A percentile compares a stretch with the other conserved stretches of the same genome.
phyloP scores from a whole-genome alignment of 2,888 invertebrate genomes.

The Seira musarum region DNA sequence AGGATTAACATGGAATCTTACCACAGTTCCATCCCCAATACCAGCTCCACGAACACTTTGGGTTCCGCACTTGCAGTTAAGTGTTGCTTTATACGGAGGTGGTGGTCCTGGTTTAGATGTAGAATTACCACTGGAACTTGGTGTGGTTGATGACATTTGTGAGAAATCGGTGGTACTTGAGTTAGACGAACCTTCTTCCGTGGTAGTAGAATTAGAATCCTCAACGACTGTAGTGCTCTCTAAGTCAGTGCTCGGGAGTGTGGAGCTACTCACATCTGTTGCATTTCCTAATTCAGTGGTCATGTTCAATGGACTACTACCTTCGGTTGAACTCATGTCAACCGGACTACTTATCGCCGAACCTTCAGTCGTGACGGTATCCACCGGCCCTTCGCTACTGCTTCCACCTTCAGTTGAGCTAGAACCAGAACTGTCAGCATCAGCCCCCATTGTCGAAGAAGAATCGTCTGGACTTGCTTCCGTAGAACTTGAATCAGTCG shows the following conservation, averaged over 20 bases:
- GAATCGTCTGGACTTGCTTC: neutral
- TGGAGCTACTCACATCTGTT: neutral
- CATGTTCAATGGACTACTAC: neutral
- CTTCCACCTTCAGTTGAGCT: neutral
- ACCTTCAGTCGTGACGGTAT: neutral
- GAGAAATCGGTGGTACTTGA: neutral
- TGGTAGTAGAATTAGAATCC: neutral
- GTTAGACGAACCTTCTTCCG: neutral
- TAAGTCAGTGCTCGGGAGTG: neutral
- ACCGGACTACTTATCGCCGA: neutral
- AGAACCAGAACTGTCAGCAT: no score
- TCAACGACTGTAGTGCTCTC: slow-evolving; percentile 10
- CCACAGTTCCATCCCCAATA: slow-evolving; percentile 31
- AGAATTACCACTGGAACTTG: neutral
- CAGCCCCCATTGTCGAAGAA: neutral
- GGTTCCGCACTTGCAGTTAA: slow-evolving; percentile 57
- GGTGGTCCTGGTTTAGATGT: slow-evolving; percentile 13
- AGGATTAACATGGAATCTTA: slow-evolving; percentile 52
- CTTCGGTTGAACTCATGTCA: neutral
- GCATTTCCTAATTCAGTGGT: neutral
- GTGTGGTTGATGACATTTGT: neutral
- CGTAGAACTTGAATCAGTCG: neutral
- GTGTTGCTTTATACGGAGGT: slow-evolving; percentile 54
- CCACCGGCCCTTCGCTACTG: neutral
- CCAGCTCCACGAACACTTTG: slow-evolving; percentile 52